Evolutionary conservation across 2,797 vertebrate species (phyloP), one percentile per base, ranked within the genome.

Genomic region (Phataginus tricuspis): DNA sequence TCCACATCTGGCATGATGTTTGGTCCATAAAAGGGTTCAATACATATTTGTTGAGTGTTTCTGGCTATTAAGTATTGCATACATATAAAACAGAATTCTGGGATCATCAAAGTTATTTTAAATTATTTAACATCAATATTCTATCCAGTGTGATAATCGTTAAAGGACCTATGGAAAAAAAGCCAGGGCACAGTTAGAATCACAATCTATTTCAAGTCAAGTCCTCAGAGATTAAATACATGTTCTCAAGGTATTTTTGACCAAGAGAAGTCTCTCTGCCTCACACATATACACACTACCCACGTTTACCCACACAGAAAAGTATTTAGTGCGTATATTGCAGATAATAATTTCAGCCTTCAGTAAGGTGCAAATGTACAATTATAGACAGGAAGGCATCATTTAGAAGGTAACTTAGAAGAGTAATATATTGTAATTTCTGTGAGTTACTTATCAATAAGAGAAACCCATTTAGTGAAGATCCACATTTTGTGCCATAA

Each of bases 181-280:
- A 80, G 86, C 45, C 34, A 45, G 4, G 37, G 3, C n/a, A 94
- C 39, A 77, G 29, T 71, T 80, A 61, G 4, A 93, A 37, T 66
- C 5, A 39, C 77, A 53, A 82, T 39, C 79, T 94, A 53, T 83
- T 97, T 86, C 29, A 90, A 83, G 9, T 66, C 16, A 85, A 91
- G 34, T 42, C 69, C 11, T 85, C 37, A 66, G 37, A 78, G 66
- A 85, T 68, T 69, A 80, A 84, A 49, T 6, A 88, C 0, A 75
- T 1, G 55, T 82, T 93, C 39, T 85, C 45, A 57, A 18, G 14
- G 92, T 63, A 64, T 78, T 82, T 93, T 91, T 86, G 23, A 84
- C 1, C 11, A 86, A 18, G 59, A 90, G 21, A 64, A 90, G 39
- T 42, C 42, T 51, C 15, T 31, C 42, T 21, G 25, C 64, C 11